Conservation (phyloP, 2,888 invertebrate species). For the Suillia variegata region DNA sequence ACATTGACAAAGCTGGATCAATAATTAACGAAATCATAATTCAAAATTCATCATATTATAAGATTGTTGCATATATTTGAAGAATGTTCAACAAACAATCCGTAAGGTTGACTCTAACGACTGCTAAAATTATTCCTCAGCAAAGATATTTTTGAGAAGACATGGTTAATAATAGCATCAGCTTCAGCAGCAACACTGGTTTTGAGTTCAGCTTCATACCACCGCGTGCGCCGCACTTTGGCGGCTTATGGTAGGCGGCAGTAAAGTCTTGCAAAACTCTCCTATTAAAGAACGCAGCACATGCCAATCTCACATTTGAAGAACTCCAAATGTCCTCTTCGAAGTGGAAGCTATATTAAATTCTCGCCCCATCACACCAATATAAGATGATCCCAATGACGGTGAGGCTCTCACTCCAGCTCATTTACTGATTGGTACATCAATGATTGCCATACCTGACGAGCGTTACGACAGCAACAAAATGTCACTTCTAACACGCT, state of each 20-base stretch:
- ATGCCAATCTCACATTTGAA: constrained; percentile 24
- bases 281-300: constrained; percentile 22
- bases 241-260: constrained; percentile 29
- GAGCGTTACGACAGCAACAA: constrained; percentile 14
- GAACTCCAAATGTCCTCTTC: constrained; percentile 28
- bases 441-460: constrained; percentile 21
- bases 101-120: neutral
- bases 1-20: constrained; percentile 2
- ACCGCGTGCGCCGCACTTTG: constrained; percentile 27
- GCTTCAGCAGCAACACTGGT: neutral
- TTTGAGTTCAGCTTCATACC: constrained; percentile 26
- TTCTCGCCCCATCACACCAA: constrained; percentile 29
- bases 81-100: constrained; percentile 3
- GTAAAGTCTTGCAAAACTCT: constrained; percentile 30
- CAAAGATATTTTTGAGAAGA: constrained; percentile 16
- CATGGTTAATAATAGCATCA: neutral
- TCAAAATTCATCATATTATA: constrained; percentile 1
- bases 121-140: neutral
- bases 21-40: constrained; percentile 2
- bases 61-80: neutral
- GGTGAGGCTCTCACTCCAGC: constrained; percentile 29
- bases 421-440: constrained; percentile 27
- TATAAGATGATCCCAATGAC: constrained; percentile 31
- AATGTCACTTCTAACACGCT: constrained; percentile 17
- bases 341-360: constrained; percentile 36